Evolutionary conservation across 2,113 vertebrate genomes (phyloP).

Genomic region (Tichodroma muraria): DNA sequence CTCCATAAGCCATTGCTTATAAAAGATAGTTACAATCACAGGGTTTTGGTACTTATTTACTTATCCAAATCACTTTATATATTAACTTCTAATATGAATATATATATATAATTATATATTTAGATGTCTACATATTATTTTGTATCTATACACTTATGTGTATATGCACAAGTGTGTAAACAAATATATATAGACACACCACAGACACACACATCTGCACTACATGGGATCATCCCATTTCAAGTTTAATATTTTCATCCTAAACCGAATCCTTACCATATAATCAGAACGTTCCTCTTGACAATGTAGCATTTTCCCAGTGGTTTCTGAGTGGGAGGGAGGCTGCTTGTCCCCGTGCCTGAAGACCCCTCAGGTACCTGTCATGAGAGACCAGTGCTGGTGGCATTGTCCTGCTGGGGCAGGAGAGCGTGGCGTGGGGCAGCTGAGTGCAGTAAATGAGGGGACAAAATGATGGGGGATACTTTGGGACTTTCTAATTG

Average conservation of each 20-base stretch:
- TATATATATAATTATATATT: background rate
- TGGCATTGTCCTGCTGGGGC: background rate
- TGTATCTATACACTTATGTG: background rate
- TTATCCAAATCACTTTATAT: background rate
- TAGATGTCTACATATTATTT: background rate
- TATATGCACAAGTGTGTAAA: too few species aligned
- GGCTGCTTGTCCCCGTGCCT: fast-evolving
- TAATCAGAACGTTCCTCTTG: background rate
- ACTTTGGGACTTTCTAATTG: background rate
- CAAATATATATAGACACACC: background rate
- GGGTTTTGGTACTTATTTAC: background rate
- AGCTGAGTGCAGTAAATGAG: background rate
- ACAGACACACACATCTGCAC: background rate
- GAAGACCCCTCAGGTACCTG: background rate
- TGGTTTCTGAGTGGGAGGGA: background rate
- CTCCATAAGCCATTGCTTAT: background rate
- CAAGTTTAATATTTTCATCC: background rate
- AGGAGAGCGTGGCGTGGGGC: background rate
- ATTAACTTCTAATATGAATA: background rate
- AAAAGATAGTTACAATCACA: background rate
- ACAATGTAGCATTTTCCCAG: background rate
- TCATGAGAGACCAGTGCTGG: background rate
- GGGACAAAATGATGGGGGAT: background rate
- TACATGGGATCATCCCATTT: background rate
- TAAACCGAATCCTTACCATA: fast-evolving